phyloP scores from a whole-genome alignment of 2,888 invertebrate species.

The Amiota mariae region DNA sequence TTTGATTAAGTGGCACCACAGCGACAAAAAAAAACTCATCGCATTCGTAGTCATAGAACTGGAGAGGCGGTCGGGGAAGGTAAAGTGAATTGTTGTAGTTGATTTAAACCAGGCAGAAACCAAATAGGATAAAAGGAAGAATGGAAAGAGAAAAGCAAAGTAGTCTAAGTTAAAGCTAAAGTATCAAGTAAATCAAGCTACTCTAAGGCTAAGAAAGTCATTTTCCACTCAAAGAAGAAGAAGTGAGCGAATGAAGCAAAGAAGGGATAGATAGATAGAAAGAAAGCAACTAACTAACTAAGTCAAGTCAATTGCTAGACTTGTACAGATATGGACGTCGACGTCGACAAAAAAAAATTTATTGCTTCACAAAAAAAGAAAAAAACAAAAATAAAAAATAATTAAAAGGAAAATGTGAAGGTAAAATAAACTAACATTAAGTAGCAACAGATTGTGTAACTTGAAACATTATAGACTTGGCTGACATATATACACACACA shows the following conservation, averaged over 20 bases:
- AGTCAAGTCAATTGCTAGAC: background rate
- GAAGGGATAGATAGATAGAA: background rate
- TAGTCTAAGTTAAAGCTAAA: background rate
- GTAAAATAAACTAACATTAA: conserved; percentile 13
- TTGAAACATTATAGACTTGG: conserved; percentile 3
- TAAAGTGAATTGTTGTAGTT: background rate
- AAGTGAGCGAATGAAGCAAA: background rate
- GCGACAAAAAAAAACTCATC: background rate
- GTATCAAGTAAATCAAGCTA: too few species aligned
- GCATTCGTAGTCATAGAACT: background rate
- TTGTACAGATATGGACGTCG: background rate
- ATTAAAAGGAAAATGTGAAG: conserved; percentile 7
- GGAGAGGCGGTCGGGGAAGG: background rate
- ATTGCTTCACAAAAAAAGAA: background rate
- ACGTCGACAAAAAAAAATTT: background rate
- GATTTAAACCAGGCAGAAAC: background rate
- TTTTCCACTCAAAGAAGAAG: background rate
- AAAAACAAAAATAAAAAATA: background rate
- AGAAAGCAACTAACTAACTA: too few species aligned
- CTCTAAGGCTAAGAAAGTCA: background rate
- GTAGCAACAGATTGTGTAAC: conserved; percentile 21
- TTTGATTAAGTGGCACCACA: conserved; percentile 59
- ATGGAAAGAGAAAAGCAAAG: background rate
- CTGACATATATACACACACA: background rate
- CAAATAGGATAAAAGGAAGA: background rate